These are phyloP conservation scores for Pediacus dermestoides DNA, from an alignment of 2,888 invertebrate genomes.

Conservation along the genomic window DNA sequence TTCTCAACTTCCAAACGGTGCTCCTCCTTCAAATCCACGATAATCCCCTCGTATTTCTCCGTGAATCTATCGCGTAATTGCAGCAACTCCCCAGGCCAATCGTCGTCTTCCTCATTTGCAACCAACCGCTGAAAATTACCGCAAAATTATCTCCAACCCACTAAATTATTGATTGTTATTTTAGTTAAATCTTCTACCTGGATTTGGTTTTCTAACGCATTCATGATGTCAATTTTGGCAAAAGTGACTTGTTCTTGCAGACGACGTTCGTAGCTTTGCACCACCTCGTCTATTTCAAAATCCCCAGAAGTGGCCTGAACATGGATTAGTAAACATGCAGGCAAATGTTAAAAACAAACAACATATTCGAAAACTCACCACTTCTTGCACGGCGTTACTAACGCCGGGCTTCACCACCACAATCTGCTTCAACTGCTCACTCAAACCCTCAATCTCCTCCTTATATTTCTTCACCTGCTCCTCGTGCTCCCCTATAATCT, in stretches of 20 bases:
- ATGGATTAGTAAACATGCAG: conserved; percentile 8
- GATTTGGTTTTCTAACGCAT: conserved; percentile 67
- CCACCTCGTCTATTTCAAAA: conserved; percentile 47
- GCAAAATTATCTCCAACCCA: not conserved
- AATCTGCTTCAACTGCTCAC: conserved; percentile 38
- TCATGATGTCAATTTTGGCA: conserved; percentile 65
- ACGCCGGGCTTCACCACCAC: conserved; percentile 40
- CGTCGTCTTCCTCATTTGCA: conserved; percentile 66
- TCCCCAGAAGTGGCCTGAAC: conserved; percentile 42
- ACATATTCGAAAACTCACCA: conserved; percentile 42
- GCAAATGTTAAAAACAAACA: conserved; percentile 11
- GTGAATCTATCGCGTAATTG: conserved; percentile 70
- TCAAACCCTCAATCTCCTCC: conserved; percentile 49
- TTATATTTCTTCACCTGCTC: conserved; percentile 50
- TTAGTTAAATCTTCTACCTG: conserved; percentile 65
- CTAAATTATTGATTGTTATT: no score
- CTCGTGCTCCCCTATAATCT: conserved; percentile 42
- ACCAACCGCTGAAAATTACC: conserved; percentile 59
- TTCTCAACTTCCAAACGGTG: conserved; percentile 62
- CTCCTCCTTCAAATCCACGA: conserved; percentile 55
- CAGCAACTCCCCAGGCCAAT: conserved; percentile 74
- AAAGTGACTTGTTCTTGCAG: conserved; percentile 61
- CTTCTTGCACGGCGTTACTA: conserved; percentile 55
- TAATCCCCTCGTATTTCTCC: conserved; percentile 61
- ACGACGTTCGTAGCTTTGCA: conserved; percentile 53